A percentile compares a stretch with the other conserved stretches of the same genome.
Evolutionary conservation across 2,888 invertebrate genomes (phyloP).

Genomic region (Ferdinandea cuprea): DNA sequence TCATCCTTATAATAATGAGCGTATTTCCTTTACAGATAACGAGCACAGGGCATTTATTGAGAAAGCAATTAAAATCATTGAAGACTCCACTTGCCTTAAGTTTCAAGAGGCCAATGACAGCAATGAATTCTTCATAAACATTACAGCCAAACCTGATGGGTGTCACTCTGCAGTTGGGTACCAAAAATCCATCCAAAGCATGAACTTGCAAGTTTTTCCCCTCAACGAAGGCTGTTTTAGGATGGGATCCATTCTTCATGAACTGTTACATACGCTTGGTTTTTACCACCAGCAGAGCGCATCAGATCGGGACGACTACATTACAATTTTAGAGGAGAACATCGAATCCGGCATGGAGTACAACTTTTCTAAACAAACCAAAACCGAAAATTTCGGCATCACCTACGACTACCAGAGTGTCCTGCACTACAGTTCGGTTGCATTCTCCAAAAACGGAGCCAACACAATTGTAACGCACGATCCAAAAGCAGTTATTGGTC

Average conservation of each 20-base stretch:
- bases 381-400: conserved; percentile 86
- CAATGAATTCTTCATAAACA: conserved; percentile 77
- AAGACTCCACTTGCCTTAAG: conserved; percentile 88
- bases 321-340: conserved; percentile 84
- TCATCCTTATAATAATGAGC: no score
- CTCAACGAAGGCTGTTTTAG: conserved; percentile 80
- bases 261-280: conserved; percentile 90
- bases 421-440: conserved; percentile 90
- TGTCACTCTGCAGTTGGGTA: conserved; percentile 91
- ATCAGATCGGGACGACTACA: conserved; percentile 88
- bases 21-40: conserved; percentile 78
- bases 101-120: conserved; percentile 86
- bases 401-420: conserved; percentile 91
- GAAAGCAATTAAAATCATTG: conserved; percentile 88
- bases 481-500: conserved; percentile 79
- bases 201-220: conserved; percentile 78
- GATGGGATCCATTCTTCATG: conserved; percentile 87
- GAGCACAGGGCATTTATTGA: conserved; percentile 86
- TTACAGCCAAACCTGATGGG: conserved; percentile 85
- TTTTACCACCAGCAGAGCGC: conserved; percentile 92
- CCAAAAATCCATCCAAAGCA: conserved; percentile 80
- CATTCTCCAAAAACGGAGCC: conserved; percentile 88
- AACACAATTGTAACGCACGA: conserved; percentile 86
- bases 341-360: conserved; percentile 85
- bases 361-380: conserved; percentile 88